Base-by-base conservation (phyloP, 2,888 invertebrate genomes). In the Ectemnius cavifrons region DNA sequence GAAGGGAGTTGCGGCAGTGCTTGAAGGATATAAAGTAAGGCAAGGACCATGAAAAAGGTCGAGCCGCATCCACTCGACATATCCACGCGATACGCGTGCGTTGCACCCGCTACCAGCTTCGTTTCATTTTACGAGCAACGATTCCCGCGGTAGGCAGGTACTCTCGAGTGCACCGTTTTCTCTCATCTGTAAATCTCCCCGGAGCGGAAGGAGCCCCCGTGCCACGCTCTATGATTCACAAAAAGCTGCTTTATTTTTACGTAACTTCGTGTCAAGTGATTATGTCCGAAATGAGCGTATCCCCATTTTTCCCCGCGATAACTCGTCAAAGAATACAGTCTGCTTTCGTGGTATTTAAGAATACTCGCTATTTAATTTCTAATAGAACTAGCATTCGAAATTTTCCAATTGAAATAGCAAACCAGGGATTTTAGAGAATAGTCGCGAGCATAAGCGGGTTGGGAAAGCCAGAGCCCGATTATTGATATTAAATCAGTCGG, bases 401-500 rank as follows among this genome's bases (percentile, higher is more conserved):
- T 37, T 37, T 23, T 8, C 37, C 37, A 8, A 37, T 37, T 11
- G 8, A 37, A 6, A 6, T 37, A 37, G 37, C 37, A 37, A 11
- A 37, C 3, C 23, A 23, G 23, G 2, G 23, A 23, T 23, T 37
- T 37, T 11, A 63, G 46, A 46, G 16, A 46, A 20, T 20, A 63
- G 13, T 23, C n/a, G n/a, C 14, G 14, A n/a, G 14, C 8, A 11
- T 37, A 11, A 11, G 37, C 37, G 8, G 8, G 11, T 37, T 37
- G 37, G 37, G 11, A 37, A 56, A 63, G 49, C 56, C 58, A 62
- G 20, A 2, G 60, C 58, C 61, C 67, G 72, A 81, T 77, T 77
- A 78, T 81, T 80, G 78, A 75, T 76, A 73, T 78, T 37, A 73
- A 83, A 83, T 78, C 64, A 68, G 57, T 52, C 67, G 57, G 23